These are phyloP conservation scores for Belgica antarctica DNA, from an alignment of 2,888 invertebrate genomes.

Conservation along the genomic window DNA sequence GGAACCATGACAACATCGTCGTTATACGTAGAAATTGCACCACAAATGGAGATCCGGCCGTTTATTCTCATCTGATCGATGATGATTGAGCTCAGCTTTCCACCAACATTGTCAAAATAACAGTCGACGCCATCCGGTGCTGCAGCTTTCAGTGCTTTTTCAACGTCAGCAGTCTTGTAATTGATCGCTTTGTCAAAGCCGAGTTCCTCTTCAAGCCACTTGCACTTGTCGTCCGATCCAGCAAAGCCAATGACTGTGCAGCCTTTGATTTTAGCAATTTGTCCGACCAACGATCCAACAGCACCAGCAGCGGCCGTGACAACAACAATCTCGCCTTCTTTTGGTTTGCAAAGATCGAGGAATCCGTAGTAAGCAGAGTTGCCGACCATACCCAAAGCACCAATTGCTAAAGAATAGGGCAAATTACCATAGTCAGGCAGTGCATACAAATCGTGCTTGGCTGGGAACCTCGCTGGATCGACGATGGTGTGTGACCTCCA, in stretches of 20 bases:
- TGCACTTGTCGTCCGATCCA: conserved; percentile 68
- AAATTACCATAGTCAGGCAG: conserved; percentile 62
- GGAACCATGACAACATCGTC: conserved; percentile 49
- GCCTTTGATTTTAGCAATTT: conserved; percentile 72
- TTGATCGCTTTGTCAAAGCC: conserved; percentile 70
- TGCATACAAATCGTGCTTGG: conserved; percentile 51
- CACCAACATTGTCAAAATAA: conserved; percentile 77
- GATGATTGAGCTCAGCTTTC: conserved; percentile 61
- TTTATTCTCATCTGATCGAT: conserved; percentile 62
- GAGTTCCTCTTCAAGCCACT: conserved; percentile 64
- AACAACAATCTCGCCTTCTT: conserved; percentile 69
- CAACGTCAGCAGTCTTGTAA: conserved; percentile 64
- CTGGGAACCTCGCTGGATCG: neutral
- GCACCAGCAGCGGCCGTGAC: conserved; percentile 76
- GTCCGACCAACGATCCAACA: conserved; percentile 74
- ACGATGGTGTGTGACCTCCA: conserved; percentile 65
- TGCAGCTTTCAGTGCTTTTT: conserved; percentile 58
- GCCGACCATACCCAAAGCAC: conserved; percentile 69
- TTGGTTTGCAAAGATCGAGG: conserved; percentile 67
- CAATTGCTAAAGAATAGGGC: conserved; percentile 63
- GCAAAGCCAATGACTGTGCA: conserved; percentile 70
- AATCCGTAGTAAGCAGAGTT: conserved; percentile 72
- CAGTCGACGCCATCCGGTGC: conserved; percentile 73
- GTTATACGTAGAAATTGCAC: conserved; percentile 65
- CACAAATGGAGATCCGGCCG: conserved; percentile 65